A percentile compares a stretch with the other conserved stretches of the same genome.
Evolutionary conservation across 1,140 invertebrate species (phyloP).

Genomic region (Pseudomyrmex gracilis): DNA sequence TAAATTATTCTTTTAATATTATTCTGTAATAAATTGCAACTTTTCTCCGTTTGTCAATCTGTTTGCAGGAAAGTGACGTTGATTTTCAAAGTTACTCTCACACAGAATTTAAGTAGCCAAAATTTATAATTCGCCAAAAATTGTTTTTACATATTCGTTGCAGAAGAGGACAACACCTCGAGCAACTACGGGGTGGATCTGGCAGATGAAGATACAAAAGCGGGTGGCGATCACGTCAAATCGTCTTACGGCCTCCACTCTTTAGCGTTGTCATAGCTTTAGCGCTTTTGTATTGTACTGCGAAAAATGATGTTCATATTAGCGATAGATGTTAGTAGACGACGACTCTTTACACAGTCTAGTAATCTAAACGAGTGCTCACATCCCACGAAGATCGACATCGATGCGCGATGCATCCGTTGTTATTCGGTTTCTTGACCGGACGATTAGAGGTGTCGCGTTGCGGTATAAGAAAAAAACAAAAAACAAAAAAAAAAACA

Average conservation of each 20-base stretch:
- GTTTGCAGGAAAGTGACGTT: no score
- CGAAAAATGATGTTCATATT: conserved; percentile 7
- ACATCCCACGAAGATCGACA: background rate
- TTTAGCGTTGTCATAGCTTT: conserved; percentile 79
- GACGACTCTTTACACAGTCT: conserved; percentile 5
- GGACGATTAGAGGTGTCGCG: no score
- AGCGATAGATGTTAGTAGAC: conserved; percentile 4
- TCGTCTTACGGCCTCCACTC: conserved; percentile 74
- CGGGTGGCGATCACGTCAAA: conserved; percentile 67
- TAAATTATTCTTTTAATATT: no score
- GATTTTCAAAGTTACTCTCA: no score
- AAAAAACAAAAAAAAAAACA: no score
- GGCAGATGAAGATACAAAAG: conserved; percentile 76
- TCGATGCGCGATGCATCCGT: background rate
- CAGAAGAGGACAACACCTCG: conserved; percentile 82
- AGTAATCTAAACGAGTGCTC: conserved; percentile 20
- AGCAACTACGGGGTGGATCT: conserved; percentile 81
- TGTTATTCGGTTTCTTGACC: background rate
- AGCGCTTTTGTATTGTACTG: conserved; percentile 1
- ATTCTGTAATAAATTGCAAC: no score
- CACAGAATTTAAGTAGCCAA: no score
- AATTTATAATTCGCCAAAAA: background rate
- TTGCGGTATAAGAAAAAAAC: no score
- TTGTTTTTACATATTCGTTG: conserved; percentile 62
- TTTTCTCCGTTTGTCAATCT: no score